Conservation (phyloP, 2,888 invertebrate species). For the Catocala nupta region DNA sequence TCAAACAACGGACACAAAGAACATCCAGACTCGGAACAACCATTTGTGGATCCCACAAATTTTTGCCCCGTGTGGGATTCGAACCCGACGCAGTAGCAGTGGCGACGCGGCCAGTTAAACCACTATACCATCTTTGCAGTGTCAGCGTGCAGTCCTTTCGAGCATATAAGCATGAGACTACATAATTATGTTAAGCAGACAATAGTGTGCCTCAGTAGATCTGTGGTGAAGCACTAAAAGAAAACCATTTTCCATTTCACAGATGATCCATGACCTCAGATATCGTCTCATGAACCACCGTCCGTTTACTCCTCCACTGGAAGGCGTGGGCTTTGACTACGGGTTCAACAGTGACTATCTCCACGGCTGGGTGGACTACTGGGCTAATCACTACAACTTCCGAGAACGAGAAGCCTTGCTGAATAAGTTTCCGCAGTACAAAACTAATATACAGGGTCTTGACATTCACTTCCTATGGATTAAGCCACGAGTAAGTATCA, state of each 20-base stretch:
- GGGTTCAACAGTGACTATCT: constrained; percentile 92
- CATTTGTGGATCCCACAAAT: no score
- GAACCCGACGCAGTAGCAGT: no score
- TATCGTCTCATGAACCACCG: constrained; percentile 44
- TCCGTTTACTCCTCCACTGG: constrained; percentile 57
- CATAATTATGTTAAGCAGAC: no score
- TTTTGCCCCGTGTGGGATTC: no score
- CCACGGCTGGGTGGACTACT: constrained; percentile 89
- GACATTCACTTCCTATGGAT: constrained; percentile 20
- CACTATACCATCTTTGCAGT: no score
- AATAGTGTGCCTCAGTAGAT: no score
- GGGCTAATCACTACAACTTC: constrained; percentile 91
- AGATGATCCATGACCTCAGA: constrained; percentile 49
- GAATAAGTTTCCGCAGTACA: constrained; percentile 91
- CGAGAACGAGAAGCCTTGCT: constrained; percentile 88
- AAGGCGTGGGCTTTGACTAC: constrained; percentile 90
- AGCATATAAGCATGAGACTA: no score
- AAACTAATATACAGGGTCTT: constrained; percentile 17
- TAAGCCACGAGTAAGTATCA: constrained; percentile 12
- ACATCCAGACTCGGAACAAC: no score
- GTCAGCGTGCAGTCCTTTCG: no score
- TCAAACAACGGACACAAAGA: no score
- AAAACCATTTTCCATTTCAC: constrained; percentile 9
- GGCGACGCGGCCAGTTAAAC: no score
- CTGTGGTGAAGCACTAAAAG: background rate